Evolutionary conservation across 2,888 invertebrate genomes (phyloP), one percentile per base, ranked within the genome.

Genomic region (Drosophila koepferae): DNA sequence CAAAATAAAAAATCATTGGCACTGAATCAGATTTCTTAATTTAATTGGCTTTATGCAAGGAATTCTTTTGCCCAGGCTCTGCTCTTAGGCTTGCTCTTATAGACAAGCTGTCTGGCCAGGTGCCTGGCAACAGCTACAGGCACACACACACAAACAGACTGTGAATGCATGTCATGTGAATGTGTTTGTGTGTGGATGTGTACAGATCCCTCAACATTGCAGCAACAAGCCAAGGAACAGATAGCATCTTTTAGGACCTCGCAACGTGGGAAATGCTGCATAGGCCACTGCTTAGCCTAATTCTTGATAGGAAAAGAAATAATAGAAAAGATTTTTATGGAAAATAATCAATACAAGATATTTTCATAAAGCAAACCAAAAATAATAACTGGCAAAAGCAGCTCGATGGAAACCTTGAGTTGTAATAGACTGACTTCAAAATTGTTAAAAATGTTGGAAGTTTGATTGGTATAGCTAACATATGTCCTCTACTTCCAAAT

Each of bases 1-100:
- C 2, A 31, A 48, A 48, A 28, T 36, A 67, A 59, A 60, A 61
- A 79, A 79, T 90, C 87, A 80, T 84, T 74, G 87, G 74, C 74
- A 65, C 77, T 89, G 89, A 81, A 88, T 88, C 90, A 90, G 87
- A 88, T 88, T 88, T 88, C 87, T 88, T 88, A 88, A 88, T 88
- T 88, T 88, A 88, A 88, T 88, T 88, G 87, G 87, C 87, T 88
- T 82, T 90, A 90, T 88, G 87, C 87, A 88, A 90, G 90, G 67
- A 79, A 76, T 89, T 88, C 86, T 77, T 77, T 61, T 8, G 14
- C 41, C 53, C 63, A 53, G 71, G 41, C 38, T 56, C 54, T 63
- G 66, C 56, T 62, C 61, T 74, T 56, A 44, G 46, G 62, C 58
- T 67, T 64, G 65, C 59, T 69, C 75, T 80, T 89, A 87, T 90